Conservation (phyloP, 1,140 invertebrate species). For the Drosophila tristis region DNA sequence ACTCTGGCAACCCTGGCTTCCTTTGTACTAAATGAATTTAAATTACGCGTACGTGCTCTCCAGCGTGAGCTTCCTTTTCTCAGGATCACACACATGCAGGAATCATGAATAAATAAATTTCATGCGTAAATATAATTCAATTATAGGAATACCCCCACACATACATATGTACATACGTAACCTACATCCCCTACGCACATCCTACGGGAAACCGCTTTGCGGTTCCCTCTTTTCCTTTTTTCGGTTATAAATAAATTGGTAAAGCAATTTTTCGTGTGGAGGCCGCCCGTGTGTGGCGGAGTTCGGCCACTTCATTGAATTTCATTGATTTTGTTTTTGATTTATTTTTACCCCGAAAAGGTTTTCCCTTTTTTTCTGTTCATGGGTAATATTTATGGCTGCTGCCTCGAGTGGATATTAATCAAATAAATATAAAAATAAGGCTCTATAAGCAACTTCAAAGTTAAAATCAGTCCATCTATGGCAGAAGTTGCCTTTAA, state of each 20-base stretch:
- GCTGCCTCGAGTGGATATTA: too few relatives aligned
- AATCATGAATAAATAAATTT: slow-evolving; percentile 79
- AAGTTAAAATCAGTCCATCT: too few relatives aligned
- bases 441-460: too few relatives aligned
- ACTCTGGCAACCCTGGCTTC: slow-evolving; percentile 37
- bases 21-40: slow-evolving; percentile 65
- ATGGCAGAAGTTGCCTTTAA: too few relatives aligned
- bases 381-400: slow-evolving; percentile 18
- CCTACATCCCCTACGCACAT: background rate
- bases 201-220: slow-evolving; percentile 30
- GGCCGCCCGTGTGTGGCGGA: slow-evolving; percentile 11
- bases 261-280: slow-evolving; percentile 12
- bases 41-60: slow-evolving; percentile 68
- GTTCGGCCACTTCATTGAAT: slow-evolving; percentile 64
- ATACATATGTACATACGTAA: slow-evolving; percentile 13
- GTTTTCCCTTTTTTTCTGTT: slow-evolving; percentile 24
- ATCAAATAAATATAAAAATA: too few relatives aligned
- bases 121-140: slow-evolving; percentile 77
- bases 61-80: slow-evolving; percentile 16
- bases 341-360: slow-evolving; percentile 55
- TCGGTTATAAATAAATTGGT: slow-evolving; percentile 49
- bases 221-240: slow-evolving; percentile 1
- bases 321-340: slow-evolving; percentile 70
- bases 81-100: slow-evolving; percentile 17
- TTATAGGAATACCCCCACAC: slow-evolving; percentile 42